phyloP scores from a whole-genome alignment of 1,140 invertebrate genomes.

The Drosophila yakuba region DNA sequence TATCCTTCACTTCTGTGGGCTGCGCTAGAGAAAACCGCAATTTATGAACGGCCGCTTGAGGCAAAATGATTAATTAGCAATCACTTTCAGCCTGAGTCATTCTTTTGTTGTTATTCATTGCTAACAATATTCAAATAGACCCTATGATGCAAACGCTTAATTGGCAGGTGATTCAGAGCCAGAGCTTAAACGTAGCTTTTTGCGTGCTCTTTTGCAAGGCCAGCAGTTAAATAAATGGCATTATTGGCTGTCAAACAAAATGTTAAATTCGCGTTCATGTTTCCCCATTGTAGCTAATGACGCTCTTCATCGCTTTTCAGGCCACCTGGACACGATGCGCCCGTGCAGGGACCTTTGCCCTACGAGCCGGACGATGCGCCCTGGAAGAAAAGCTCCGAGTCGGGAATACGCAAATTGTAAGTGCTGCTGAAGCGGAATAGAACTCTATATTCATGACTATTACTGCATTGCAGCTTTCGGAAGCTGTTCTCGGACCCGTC shows the following conservation, averaged over 20 bases:
- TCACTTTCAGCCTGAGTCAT: slow-evolving; percentile 7
- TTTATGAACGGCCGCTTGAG: neutral
- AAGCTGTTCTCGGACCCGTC: slow-evolving; percentile 89
- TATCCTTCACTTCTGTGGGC: neutral
- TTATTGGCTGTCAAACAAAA: neutral
- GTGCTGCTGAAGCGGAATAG: slow-evolving; percentile 58
- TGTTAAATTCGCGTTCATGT: neutral
- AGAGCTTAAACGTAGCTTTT: slow-evolving; percentile 1
- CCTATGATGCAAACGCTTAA: slow-evolving; percentile 20
- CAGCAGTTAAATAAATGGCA: slow-evolving; percentile 11
- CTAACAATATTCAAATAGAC: slow-evolving; percentile 28
- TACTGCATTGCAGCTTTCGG: slow-evolving; percentile 87
- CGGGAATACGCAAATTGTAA: slow-evolving; percentile 97
- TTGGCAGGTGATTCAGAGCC: slow-evolving; percentile 7
- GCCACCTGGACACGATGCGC: slow-evolving; percentile 89
- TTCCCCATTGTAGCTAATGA: too few relatives aligned
- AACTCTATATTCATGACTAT: neutral
- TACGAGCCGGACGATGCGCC: slow-evolving; percentile 98
- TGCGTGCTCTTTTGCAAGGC: slow-evolving; percentile 11
- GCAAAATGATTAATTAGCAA: neutral
- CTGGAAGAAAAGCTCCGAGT: slow-evolving; percentile 92
- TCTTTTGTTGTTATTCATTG: neutral
- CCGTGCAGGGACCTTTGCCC: slow-evolving; percentile 97
- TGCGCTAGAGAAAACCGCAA: too few relatives aligned
- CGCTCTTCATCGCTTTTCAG: slow-evolving; percentile 22